Evolutionary conservation across 2,888 invertebrate species (phyloP), one percentile per base, ranked within the genome.

Genomic region (Lasioglossum villosulum): DNA sequence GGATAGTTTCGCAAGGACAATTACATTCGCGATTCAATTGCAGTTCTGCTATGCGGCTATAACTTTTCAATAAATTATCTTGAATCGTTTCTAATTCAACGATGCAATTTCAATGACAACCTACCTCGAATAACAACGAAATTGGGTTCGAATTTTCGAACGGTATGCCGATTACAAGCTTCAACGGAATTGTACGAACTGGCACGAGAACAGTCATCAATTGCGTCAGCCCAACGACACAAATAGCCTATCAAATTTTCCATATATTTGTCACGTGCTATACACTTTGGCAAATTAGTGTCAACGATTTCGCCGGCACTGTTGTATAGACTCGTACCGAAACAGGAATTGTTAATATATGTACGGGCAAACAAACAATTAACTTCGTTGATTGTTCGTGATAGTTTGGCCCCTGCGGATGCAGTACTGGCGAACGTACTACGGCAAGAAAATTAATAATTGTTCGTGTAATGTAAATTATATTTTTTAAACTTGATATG

Each of bases 131-230:
- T 37, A 72, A 37, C 52, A 66, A 73, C 27, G 19, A 68, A 77
- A 74, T 83, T 77, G 70, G 70, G 48, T 77, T 19, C 16, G 27
- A 59, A 77, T 81, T 52, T 48, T 39, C 2, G 48, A 77, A 52
- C 56, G 39, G 48, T 63, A 52, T 39, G 12, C 52, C 77, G 48
- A 84, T 84, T 78, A 74, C 34, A 27, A 39, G 37, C 19, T 52
- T 37, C 19, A 48, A 71, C 71, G 12, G 16, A 52, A 72, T 72
- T n/a, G 30, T 23, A 14, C 48, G 16, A 19, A 14, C 30, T n/a
- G 1, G 23, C 30, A 27, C 56, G 37, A 71, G 68, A 70, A 59
- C 71, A 71, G 75, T 48, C 48, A 71, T 37, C 37, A 45, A 74
- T 56, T 68, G 45, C 14, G 39, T 2, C 4, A 48, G 19, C n/a